Conservation (phyloP, 2,797 vertebrate species). For the Crypturellus tataupa region DNA sequence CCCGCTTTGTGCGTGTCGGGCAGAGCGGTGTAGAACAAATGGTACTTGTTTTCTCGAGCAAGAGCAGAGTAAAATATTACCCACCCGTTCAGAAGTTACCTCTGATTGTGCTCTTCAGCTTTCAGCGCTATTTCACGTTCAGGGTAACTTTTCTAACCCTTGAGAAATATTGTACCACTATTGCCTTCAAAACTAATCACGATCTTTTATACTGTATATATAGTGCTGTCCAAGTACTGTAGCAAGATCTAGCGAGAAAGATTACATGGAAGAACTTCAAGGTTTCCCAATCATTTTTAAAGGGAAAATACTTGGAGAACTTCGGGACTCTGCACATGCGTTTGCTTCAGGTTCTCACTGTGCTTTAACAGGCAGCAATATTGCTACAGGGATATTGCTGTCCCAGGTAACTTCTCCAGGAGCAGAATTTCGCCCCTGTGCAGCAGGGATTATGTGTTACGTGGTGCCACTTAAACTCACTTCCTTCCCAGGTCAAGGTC, state of each 20-base stretch:
- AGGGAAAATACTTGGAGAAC: neutral
- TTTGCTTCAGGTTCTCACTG: neutral
- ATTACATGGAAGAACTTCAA: neutral
- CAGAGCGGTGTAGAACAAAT: constrained; percentile 2
- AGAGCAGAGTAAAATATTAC: neutral
- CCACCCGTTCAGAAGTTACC: constrained; percentile 39
- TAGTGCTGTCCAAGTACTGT: neutral
- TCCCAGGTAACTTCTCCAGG: neutral
- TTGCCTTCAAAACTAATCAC: constrained; percentile 17
- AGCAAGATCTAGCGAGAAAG: constrained; percentile 1
- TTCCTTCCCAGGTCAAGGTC: neutral
- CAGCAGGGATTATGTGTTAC: neutral
- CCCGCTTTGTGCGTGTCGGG: neutral
- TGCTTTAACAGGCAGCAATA: neutral
- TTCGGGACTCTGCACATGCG: neutral
- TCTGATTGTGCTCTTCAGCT: constrained; percentile 26
- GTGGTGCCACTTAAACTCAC: neutral
- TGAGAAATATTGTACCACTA: neutral
- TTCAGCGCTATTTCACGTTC: constrained; percentile 19
- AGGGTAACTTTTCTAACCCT: constrained; percentile 19
- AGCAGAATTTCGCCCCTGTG: neutral
- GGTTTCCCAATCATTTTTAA: constrained; percentile 9
- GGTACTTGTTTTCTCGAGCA: neutral
- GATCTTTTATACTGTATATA: neutral
- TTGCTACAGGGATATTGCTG: neutral